These are phyloP conservation scores for Siniperca knerii DNA, from an alignment of 2,113 vertebrate species.

Conservation along the genomic window DNA sequence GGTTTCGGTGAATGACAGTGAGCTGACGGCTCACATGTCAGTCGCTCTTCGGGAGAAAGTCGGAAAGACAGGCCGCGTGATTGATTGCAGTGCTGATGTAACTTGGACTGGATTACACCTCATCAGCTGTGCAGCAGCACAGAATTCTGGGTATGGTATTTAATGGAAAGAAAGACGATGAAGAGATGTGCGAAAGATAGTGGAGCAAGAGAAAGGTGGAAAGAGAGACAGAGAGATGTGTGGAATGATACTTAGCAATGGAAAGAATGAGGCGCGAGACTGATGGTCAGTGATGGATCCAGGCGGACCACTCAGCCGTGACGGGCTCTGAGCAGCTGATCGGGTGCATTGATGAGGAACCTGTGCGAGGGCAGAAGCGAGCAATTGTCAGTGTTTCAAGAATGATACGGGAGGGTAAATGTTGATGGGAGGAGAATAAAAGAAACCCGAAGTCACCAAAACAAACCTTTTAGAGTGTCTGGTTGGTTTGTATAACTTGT, in stretches of 20 bases:
- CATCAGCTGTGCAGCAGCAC: slow-evolving; percentile 46
- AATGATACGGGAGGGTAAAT: slow-evolving; percentile 14
- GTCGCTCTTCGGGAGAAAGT: slow-evolving; percentile 36
- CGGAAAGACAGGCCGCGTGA: slow-evolving; percentile 59
- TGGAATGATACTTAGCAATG: background rate
- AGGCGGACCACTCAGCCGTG: slow-evolving; percentile 62
- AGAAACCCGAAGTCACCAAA: slow-evolving; percentile 1
- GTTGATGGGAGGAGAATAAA: slow-evolving; percentile 31
- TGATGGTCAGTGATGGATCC: slow-evolving; percentile 65
- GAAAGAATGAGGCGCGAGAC: slow-evolving; percentile 20
- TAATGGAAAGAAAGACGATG: slow-evolving; percentile 35
- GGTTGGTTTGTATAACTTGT: slow-evolving; percentile 21
- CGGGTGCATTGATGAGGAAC: slow-evolving; percentile 42
- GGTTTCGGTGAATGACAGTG: slow-evolving; percentile 44
- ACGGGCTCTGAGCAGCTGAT: slow-evolving; percentile 62
- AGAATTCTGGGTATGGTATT: slow-evolving; percentile 53
- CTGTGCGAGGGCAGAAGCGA: slow-evolving; percentile 18
- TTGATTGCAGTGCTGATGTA: slow-evolving; percentile 78
- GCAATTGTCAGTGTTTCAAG: slow-evolving; percentile 12
- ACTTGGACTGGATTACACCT: slow-evolving; percentile 60
- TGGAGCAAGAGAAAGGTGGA: slow-evolving; percentile 20
- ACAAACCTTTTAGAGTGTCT: background rate
- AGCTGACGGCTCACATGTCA: slow-evolving; percentile 45
- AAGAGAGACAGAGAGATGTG: slow-evolving; percentile 34
- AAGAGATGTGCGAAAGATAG: slow-evolving; percentile 12